Percentiles rank a stretch among this genome's conserved stretches.
These are phyloP conservation scores for Drosophila tripunctata DNA, from an alignment of 2,888 invertebrate genomes.

Conservation along the genomic window DNA sequence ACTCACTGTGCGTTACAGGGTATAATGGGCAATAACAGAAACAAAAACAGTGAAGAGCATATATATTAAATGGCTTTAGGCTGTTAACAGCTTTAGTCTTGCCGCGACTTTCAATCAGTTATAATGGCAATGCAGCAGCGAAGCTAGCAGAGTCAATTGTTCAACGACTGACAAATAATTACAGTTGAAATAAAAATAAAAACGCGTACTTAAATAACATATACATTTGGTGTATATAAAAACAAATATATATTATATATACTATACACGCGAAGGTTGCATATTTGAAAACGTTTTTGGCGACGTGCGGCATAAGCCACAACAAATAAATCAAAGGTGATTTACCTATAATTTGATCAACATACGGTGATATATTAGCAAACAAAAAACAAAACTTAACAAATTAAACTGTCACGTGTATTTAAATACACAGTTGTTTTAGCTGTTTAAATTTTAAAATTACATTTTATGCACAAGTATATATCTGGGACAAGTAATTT, in stretches of 20 bases:
- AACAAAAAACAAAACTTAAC: not conserved
- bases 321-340: conserved; percentile 23
- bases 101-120: conserved; percentile 44
- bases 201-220: not conserved
- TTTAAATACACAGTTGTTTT: not conserved
- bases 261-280: conserved; percentile 23
- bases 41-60: conserved; percentile 1
- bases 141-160: conserved; percentile 18
- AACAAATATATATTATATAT: not conserved
- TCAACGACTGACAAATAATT: not conserved
- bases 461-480: not conserved
- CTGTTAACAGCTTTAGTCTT: conserved; percentile 49
- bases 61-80: conserved; percentile 40
- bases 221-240: not conserved
- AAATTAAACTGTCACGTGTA: not conserved
- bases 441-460: not conserved
- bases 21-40: not conserved
- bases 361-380: not conserved
- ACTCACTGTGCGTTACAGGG: not conserved
- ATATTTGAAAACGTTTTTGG: conserved; percentile 42
- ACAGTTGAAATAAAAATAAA: not conserved
- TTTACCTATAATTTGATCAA: conserved; percentile 30
- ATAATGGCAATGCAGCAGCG: conserved; percentile 39
- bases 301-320: not conserved
- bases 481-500: not conserved